A percentile compares a stretch with the other conserved stretches of the same genome.
Evolutionary conservation across 2,113 vertebrate species (phyloP).

Genomic region (Mobula birostris): DNA sequence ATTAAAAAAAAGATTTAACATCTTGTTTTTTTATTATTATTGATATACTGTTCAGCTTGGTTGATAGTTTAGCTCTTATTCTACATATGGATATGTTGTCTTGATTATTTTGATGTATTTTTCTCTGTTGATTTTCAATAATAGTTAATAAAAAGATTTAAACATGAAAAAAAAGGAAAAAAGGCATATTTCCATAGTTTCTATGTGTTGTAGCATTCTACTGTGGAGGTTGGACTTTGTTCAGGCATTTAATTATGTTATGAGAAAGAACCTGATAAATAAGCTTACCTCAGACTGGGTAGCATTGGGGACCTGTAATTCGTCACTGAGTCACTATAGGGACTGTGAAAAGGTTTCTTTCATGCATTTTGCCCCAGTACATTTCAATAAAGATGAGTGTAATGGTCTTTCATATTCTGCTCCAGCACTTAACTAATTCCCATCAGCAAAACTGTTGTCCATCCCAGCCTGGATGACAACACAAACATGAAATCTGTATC

Average conservation of each 20-base stretch:
- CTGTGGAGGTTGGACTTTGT: not conserved
- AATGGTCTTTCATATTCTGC: not conserved
- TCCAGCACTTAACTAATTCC: not conserved
- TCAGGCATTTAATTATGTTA: too few relatives aligned
- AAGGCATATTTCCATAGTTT: not conserved
- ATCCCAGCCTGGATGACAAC: not conserved
- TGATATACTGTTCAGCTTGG: too few relatives aligned
- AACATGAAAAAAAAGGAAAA: too few relatives aligned
- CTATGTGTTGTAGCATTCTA: not conserved
- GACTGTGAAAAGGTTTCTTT: not conserved
- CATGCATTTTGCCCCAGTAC: not conserved
- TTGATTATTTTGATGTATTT: too few relatives aligned
- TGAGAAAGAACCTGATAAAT: not conserved
- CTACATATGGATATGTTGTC: too few relatives aligned
- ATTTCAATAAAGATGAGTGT: not conserved
- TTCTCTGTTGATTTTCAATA: too few relatives aligned
- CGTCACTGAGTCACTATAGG: not conserved
- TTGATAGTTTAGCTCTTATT: too few relatives aligned
- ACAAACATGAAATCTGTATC: not conserved
- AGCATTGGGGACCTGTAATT: not conserved
- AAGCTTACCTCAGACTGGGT: not conserved
- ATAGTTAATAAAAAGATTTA: too few relatives aligned
- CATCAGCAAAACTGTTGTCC: not conserved
- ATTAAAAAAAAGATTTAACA: too few relatives aligned
- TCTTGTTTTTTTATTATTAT: too few relatives aligned